Evolutionary conservation across 1,140 invertebrate genomes (phyloP).

Genomic region (Brachionus manjavacas): DNA sequence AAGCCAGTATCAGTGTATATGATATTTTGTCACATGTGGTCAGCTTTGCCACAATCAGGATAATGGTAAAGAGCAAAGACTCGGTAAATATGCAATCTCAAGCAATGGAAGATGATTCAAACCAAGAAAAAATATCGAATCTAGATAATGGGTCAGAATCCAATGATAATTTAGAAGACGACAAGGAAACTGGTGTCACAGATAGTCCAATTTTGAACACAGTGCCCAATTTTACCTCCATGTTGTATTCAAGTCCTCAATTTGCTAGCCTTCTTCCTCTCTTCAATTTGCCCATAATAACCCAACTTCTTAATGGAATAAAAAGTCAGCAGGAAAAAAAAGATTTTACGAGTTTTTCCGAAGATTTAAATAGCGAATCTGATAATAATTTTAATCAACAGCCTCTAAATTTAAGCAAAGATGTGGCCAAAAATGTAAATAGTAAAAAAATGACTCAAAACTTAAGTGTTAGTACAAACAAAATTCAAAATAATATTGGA

Average conservation of each 20-base stretch:
- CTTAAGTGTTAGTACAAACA: background rate
- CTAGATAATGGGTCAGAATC: background rate
- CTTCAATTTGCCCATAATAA: background rate
- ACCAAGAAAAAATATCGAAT: background rate
- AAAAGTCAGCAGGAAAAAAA: slow-evolving; percentile 18
- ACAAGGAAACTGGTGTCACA: background rate
- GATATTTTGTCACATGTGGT: slow-evolving; percentile 40
- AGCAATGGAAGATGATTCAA: background rate
- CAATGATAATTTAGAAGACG: background rate
- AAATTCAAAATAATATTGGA: background rate
- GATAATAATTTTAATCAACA: background rate
- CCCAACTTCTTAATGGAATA: background rate
- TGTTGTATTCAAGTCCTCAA: slow-evolving; percentile 21
- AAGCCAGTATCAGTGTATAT: background rate
- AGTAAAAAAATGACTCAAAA: slow-evolving; percentile 15
- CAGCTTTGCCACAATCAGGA: slow-evolving; percentile 6
- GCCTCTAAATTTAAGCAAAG: slow-evolving; percentile 31
- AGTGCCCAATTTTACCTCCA: background rate
- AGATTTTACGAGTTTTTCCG: background rate
- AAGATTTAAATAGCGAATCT: background rate
- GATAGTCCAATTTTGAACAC: background rate
- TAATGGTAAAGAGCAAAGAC: background rate
- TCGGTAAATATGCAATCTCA: background rate
- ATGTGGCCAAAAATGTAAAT: background rate
- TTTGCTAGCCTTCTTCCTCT: background rate